These are phyloP conservation scores for Pelvicachromis taeniatus DNA, from an alignment of 2,113 vertebrate species.

Conservation along the genomic window DNA sequence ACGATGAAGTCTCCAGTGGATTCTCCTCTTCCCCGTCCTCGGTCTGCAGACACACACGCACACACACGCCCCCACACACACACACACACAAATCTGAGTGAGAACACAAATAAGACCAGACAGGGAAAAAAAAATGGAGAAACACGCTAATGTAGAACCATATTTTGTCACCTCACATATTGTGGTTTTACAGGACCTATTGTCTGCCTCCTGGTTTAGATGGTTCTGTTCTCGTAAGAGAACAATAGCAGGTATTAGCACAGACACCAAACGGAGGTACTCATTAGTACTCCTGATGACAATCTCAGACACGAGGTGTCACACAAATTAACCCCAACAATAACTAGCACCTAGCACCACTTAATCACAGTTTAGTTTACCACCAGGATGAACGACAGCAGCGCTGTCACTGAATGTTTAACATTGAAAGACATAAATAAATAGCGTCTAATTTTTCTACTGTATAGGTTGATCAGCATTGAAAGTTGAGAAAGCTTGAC, in stretches of 20 bases:
- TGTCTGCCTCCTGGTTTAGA: not conserved
- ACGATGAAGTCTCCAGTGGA: slow-evolving; percentile 77
- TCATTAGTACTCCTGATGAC: slow-evolving; percentile 74
- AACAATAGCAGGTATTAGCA: slow-evolving; percentile 67
- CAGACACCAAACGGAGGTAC: slow-evolving; percentile 66
- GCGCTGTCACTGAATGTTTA: not conserved
- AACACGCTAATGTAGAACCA: not conserved
- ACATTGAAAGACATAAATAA: not conserved
- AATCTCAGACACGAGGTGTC: slow-evolving; percentile 70
- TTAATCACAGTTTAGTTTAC: slow-evolving; percentile 57
- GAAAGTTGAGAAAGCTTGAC: not conserved
- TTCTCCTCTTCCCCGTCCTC: slow-evolving; percentile 83
- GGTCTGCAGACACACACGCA: slow-evolving; percentile 66
- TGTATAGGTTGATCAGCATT: not conserved
- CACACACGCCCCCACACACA: slow-evolving; percentile 14
- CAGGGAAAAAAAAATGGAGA: not conserved
- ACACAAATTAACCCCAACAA: slow-evolving; percentile 73
- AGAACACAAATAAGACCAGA: slow-evolving; percentile 5
- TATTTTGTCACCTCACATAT: not conserved
- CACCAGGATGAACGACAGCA: not conserved
- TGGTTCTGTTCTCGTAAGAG: slow-evolving; percentile 29
- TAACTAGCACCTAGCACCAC: slow-evolving; percentile 63
- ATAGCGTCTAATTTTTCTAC: not conserved
- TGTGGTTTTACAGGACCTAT: not conserved
- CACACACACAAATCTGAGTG: slow-evolving; percentile 15